Evolutionary conservation across 1,140 invertebrate genomes (phyloP), one percentile per base, ranked within the genome.

Genomic region (Diorhabda carinulata): DNA sequence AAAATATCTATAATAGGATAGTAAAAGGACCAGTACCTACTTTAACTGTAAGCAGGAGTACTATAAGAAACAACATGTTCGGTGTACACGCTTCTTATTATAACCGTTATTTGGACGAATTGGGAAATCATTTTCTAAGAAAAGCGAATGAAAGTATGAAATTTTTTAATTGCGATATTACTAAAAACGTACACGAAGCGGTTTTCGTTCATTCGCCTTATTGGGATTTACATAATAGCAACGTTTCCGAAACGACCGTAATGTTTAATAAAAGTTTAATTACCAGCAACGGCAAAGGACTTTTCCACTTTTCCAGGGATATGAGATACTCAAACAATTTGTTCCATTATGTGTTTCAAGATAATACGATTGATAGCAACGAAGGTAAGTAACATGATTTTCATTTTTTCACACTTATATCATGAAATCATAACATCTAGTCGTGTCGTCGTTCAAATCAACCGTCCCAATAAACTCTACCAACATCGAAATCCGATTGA

Each of bases 311-410:
- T 74, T 94, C 93, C 60, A 89, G 94, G 75, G 95, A 98, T 80
- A 86, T 97, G 73, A 88, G 94, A 68, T 90, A 92, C 67, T 96
- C 94, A 0, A 97, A 97, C 76, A 98, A 98, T 84, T 82, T 98
- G 0, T 98, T 95, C 82, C 95, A 98, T 78, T 98, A 97, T 87
- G 86, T 93, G 42, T 80, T 98, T 44, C 90, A 93, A 82, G 94
- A 95, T 75, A 93, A 92, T 72, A 92, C 92, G 0, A 88, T 97
- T 52, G 92, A 95, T 77, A 85, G 92, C 72, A 98, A 98, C 79
- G 83, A 83, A 65, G 86, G 86, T 67, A 9, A 67, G 57, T 66
- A 5, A 8, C 56, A 25, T 25, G 0, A 25, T 25, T 25, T 25
- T 25, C 25, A 25, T 25, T 25, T 25, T 57, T 56, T 2, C 6